Base-by-base conservation (phyloP, 2,888 invertebrate species). In the Hypomecis punctinalis region DNA sequence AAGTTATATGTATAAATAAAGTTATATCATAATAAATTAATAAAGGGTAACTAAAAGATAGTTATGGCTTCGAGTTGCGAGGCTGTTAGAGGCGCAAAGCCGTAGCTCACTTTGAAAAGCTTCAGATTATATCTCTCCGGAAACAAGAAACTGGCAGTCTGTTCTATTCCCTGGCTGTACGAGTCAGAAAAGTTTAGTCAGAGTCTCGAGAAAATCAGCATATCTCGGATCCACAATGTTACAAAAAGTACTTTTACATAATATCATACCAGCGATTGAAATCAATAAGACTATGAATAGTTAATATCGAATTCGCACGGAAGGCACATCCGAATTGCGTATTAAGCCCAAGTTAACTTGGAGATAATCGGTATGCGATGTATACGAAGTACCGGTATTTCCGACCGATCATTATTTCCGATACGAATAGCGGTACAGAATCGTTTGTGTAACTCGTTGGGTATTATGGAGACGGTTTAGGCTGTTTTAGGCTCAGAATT, bases 231-330 rank as follows among this genome's bases (percentile, higher is more conserved):
- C 13, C 23, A 46, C 8, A 46, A 46, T 33, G 9, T 3, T 3
- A 47, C 10, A 35, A 36, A n/a, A 35, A 6, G 33, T 10, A 43
- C 52, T 40, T 54, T 43, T 10, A 23, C 23, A 23, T 23, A 23
- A 39, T 35, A 47, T n/a, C 45, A 10, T 52, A 45, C n/a, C 35
- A 6, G 23, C 42, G 49, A 63, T 68, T 61, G 55, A 42, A 71
- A 77, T 78, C 78, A 63, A 79, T 80, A 78, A 65, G 54, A 56
- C 49, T 59, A 67, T 78, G 76, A 78, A 79, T 78, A 75, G 71
- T 75, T 74, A 74, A 76, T 61, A 62, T 56, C 63, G 73, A 51
- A 60, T 73, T 66, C 69, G 69, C 75, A 76, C 67, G 68, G 66
- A 72, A 64, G 63, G 71, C 71, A 59, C 53, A 68, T 70, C 63